Evolutionary conservation across 2,113 vertebrate genomes (phyloP).

Genomic region (Poeciliopsis prolifica): DNA sequence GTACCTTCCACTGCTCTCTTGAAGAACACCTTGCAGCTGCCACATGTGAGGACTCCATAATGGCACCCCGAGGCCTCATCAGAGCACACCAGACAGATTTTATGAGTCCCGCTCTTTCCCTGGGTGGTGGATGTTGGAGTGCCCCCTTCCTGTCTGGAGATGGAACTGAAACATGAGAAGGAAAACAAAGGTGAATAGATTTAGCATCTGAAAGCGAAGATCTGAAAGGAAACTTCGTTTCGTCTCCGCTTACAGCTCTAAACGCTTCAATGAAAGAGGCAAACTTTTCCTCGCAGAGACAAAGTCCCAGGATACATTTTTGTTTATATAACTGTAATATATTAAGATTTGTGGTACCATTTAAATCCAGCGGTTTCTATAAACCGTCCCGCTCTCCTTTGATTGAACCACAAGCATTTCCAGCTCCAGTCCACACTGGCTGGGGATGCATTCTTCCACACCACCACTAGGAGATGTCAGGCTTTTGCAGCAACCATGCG

Average conservation of each 20-base stretch:
- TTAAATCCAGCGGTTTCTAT: constrained; percentile 29
- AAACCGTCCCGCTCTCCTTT: constrained; percentile 28
- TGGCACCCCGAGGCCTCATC: constrained; percentile 85
- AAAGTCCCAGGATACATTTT: constrained; percentile 14
- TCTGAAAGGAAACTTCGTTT: not conserved
- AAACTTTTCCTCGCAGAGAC: not conserved
- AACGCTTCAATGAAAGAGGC: no score
- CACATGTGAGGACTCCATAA: constrained; percentile 85
- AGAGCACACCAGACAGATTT: constrained; percentile 84
- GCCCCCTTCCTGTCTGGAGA: constrained; percentile 60
- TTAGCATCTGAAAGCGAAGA: not conserved
- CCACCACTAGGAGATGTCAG: constrained; percentile 59
- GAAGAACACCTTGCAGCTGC: constrained; percentile 87
- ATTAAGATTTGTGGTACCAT: constrained; percentile 20
- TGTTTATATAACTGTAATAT: constrained; percentile 23
- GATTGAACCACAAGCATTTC: constrained; percentile 37
- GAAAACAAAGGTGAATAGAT: not conserved
- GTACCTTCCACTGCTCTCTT: constrained; percentile 86
- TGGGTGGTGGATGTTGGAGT: constrained; percentile 37
- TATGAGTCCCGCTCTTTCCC: constrained; percentile 72
- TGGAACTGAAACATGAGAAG: constrained; percentile 38
- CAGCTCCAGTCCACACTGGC: constrained; percentile 12
- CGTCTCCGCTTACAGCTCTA: no score
- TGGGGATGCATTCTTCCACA: constrained; percentile 20
- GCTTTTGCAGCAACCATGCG: constrained; percentile 41